Conservation (phyloP, 2,888 invertebrate genomes). For the Zonitis immaculata region DNA sequence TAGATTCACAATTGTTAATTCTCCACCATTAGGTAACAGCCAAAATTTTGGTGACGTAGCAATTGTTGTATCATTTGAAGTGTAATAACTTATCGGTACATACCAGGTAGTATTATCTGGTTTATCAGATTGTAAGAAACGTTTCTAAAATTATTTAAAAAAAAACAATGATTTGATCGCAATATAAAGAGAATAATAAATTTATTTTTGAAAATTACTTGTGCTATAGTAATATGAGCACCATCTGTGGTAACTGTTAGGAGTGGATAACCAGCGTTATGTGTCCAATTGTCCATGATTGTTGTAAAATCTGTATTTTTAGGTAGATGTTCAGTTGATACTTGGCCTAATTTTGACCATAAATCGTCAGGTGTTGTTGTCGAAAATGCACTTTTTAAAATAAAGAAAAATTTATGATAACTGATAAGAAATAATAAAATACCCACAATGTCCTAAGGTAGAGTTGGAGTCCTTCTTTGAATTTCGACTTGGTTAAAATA, state of each 20-base stretch:
- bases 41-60: conserved; percentile 42
- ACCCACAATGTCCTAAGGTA: conserved; percentile 55
- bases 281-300: conserved; percentile 59
- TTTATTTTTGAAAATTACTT: too few relatives aligned
- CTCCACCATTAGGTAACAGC: conserved; percentile 31
- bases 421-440: background rate
- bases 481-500: conserved; percentile 52
- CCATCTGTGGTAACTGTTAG: conserved; percentile 43
- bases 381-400: conserved; percentile 39
- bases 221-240: conserved; percentile 19
- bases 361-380: conserved; percentile 52
- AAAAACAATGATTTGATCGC: too few relatives aligned
- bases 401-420: background rate
- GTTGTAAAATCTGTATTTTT: conserved; percentile 3
- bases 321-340: conserved; percentile 11
- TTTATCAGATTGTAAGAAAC: conserved; percentile 5
- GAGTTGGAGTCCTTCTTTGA: conserved; percentile 52
- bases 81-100: conserved; percentile 54
- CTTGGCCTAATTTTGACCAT: conserved; percentile 48
- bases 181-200: too few relatives aligned
- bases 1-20: background rate
- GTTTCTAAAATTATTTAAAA: conserved; percentile 17
- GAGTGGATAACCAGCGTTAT: conserved; percentile 56
- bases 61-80: conserved; percentile 40
- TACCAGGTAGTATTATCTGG: conserved; percentile 40